Evolutionary conservation across 2,113 vertebrate genomes (phyloP), one percentile per base, ranked within the genome.

Genomic region (Pagrus major): DNA sequence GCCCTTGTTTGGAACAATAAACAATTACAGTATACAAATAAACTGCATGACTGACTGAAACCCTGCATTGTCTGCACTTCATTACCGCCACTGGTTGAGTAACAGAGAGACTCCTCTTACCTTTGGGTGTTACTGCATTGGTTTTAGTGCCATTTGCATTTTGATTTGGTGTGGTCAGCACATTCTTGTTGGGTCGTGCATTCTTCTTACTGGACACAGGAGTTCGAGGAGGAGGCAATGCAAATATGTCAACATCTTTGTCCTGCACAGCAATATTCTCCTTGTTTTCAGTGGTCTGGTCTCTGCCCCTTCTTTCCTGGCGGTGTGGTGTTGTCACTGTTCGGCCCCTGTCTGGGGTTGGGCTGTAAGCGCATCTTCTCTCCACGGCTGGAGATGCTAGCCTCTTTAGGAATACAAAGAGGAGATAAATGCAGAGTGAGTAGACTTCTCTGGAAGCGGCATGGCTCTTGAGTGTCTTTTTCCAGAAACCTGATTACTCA

Each of bases 221-320:
- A 25, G 93, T 97, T 76, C 92, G 94, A 14, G 95, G 95, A 68
- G 94, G 88, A 67, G 96, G 96, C 86, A 96, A 80, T 0, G 64
- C 87, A 88, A 97, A 96, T 2, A 86, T 56, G 0, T 94, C 89
- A 16, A 92, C 88, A 11, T 91, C 92, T 78, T 90, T 94, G 35
- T 74, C 76, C 3, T 67, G 80, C 80, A 56, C 86, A 7, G 86
- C 58, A 4, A 93, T 31, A 71, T 98, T 97, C 78, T 98, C 96
- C 93, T 97, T 96, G 93, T 97, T 95, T 88, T 95, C 92, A 37
- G 25, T 74, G 69, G 90, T 89, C 2, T 37, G 78, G 35, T 71
- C 70, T 42, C 76, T 90, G 56, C 92, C 87, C 76, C 85, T 76
- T 78, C 86, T 88, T 83, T 92, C 93, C 6, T 76, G 71, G 18